Base-by-base conservation (phyloP, 2,797 vertebrate genomes). In the Epinephelus malabaricus region DNA sequence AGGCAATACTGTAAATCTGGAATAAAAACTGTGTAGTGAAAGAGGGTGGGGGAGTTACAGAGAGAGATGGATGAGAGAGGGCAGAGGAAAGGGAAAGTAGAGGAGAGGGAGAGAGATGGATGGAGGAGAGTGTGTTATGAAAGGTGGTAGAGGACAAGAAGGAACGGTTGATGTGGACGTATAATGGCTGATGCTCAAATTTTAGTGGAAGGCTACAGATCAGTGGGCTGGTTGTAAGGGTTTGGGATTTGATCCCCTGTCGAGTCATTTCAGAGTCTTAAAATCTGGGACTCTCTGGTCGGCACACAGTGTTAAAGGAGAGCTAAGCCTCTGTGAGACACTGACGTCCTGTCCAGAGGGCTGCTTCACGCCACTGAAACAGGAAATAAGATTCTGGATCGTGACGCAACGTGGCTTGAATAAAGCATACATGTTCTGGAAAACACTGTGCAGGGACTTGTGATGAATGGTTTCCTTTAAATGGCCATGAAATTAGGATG, bases 1-100 rank as follows among this genome's bases (percentile, higher is more conserved):
- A 87, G 86, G 81, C 78, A 81, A 54, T 64, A 83, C 76, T 81
- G 76, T 88, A 87, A 89, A 89, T 87, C 83, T 87, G 8, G 12
- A 2, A 76, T 43, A 45, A 70, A 59, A 59, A 65, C 25, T 25
- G 43, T 72, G 67, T 45, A 14, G 69, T 59, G 27, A 75, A 76
- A 38, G 38, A 67, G 71, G 23, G 23, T 60, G 53, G 34, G 34
- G 45, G 71, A 68, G 73, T 14, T 54, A 61, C 11, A 67, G 64
- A 61, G 46, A 78, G 63, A 73, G 21, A 77, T 27, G 46, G 56
- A 75, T 23, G 51, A 14, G 13, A 25, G 23, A 54, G 21, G 51
- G 23, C 51, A 25, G 51, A 25, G 51, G 51, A 54, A 12, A 54
- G 51, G 6, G 51, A 13, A 54, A 12, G 23, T 23, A 7, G 23